Base-by-base conservation (phyloP, 2,888 invertebrate genomes). In the Catocala sponsa region DNA sequence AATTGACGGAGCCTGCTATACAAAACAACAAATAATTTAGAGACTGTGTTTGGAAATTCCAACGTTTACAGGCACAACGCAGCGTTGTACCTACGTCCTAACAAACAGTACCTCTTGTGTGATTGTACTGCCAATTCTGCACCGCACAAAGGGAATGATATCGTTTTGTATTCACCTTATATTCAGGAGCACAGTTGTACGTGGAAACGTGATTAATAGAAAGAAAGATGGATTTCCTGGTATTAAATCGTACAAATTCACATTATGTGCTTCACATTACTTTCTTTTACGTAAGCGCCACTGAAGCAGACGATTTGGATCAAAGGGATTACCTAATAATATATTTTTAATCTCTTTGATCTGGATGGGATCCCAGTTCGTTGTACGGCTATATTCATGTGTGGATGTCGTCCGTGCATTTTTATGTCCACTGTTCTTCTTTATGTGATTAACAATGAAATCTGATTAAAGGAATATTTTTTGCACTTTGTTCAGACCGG, bases 311-410 rank as follows among this genome's bases (percentile, higher is more conserved):
- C 58, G 67, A 64, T 63, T 66, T 65, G 72, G 68, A 65, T 76
- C 66, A 68, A 72, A 70, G 64, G 68, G 68, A 72, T 72, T 65
- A 62, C 49, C 57, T 66, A 64, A 65, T 68, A 68, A 70, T 78
- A 78, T 75, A 72, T 78, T 78, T 76, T 72, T 72, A 74, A 76
- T 78, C 65, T 68, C 72, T 76, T 75, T 75, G 78, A 76, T 78
- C 64, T 66, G 56, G 43, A 65, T 65, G 43, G 59, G 50, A 55
- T 70, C 51, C 50, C 51, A 61, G 61, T 66, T 43, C 48, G 53
- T 33, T 64, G 63, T 52, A 58, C 25, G 55, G 69, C 59, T 69
- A 63, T 63, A 53, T 60, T 62, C 41, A 48, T 64, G 59, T 47
- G 52, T 43, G 54, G 48, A 58, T 66, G 59, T 46, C 49, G 46